Base-by-base conservation (phyloP, 2,888 invertebrate species). In the Clunio marinus region DNA sequence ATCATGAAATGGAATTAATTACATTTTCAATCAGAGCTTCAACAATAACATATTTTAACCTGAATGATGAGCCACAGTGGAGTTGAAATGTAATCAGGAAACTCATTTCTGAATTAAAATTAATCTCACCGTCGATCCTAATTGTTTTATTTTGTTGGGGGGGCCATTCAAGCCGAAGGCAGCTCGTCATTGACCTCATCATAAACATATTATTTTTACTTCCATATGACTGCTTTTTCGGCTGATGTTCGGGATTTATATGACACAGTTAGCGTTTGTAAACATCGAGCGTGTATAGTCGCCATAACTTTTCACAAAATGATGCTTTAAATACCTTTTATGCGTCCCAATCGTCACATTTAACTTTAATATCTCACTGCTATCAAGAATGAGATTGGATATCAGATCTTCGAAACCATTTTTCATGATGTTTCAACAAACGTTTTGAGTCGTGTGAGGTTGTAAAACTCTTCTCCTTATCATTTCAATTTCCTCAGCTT, bases 321-420 rank as follows among this genome's bases (percentile, higher is more conserved):
- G 22, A 24, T 41, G 45, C 22, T 24, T 62, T 62, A 62, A 62
- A 45, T 45, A 45, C 62, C 22, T 62, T 45, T 45, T 37, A 62
- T 45, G 22, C 20, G 41, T 62, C 62, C 62, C 45, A 62, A 5
- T 62, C 22, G 62, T 41, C 24, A 41, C 62, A 45, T 62, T 41
- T 17, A 17, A 41, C 41, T 59, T 28, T 32, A n/a, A 15, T 10
- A 35, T 7, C 17, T 13, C 35, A 60, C 17, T 45, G 45, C n/a
- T n/a, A 15, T 55, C 17, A 41, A 62, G 62, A 62, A 17, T 32
- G 13, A 62, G 62, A 62, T 62, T 62, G 24, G 62, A 62, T 62
- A 62, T 41, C 41, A 27, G 41, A 41, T 4, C 15, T 7, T n/a
- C n/a, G 5, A 7, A 32, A 13, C 35, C 35, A 32, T 32, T 32